Conservation (phyloP, 2,113 vertebrate genomes). For the Otis tarda region DNA sequence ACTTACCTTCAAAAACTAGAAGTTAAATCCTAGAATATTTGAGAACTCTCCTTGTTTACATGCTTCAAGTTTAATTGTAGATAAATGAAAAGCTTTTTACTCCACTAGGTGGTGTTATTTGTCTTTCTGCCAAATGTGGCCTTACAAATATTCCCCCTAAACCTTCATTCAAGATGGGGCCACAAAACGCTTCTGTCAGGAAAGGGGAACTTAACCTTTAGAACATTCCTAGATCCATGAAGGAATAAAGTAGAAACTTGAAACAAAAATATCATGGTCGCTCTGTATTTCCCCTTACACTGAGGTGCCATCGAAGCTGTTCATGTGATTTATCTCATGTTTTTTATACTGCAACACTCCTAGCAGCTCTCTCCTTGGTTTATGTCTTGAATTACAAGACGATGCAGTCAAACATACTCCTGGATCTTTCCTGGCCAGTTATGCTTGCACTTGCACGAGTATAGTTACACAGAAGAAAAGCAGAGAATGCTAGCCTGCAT, state of each 20-base stretch:
- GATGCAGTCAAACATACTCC: not conserved
- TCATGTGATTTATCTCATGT: not conserved
- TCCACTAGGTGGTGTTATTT: constrained; percentile 54
- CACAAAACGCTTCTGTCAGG: not conserved
- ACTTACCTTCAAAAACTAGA: not conserved
- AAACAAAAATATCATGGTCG: not conserved
- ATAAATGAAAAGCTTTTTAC: not conserved
- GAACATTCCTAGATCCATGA: not conserved
- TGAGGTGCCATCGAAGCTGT: not conserved
- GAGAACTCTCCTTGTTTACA: not conserved
- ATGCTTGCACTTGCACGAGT: not conserved
- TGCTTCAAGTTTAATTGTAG: not conserved
- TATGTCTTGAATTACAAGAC: not conserved
- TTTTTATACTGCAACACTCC: not conserved
- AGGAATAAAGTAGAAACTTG: not conserved
- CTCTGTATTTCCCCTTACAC: not conserved
- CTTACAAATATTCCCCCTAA: not conserved
- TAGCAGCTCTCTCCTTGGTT: not conserved
- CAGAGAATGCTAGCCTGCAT: not conserved
- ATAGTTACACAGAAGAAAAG: not conserved
- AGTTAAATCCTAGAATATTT: not conserved
- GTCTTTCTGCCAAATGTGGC: not conserved
- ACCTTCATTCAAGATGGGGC: not conserved
- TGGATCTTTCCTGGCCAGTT: not conserved
- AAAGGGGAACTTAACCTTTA: not conserved